Evolutionary conservation across 2,888 invertebrate genomes (phyloP), one percentile per base, ranked within the genome.

Genomic region (Chydorus sphaericus): DNA sequence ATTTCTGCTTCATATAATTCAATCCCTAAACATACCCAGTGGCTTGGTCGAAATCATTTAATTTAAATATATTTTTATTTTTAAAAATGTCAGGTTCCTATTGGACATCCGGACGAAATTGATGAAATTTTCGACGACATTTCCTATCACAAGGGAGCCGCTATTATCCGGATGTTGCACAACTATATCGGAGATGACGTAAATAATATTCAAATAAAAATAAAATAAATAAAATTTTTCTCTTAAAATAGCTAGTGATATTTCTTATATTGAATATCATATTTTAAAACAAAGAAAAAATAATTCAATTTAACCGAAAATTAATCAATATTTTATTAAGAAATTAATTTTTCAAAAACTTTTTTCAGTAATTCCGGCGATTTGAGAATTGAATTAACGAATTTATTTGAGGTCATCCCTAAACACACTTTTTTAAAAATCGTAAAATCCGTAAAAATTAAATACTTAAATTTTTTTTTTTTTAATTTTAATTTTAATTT

Each of bases 101-200:
- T 94, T 1, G 85, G 87, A 1, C 87, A 93, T 72, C 96, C 96
- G 0, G 82, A 85, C 8, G 94, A 96, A 71, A 86, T 96, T 58
- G 93, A 93, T 71, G 94, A 96, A 71, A 96, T 97, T 62, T 97
- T 96, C 73, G 96, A 97, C 73, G 87, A 87, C 64, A 96, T 97
- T 64, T 93, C 94, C 33, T 97, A 96, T 71, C 85, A 85, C 66
- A 97, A 97, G 70, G 94, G 93, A 4, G 92, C 93, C 2, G 90
- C 89, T 53, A 85, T 93, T 7, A 91, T 94, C 60, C 77, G 96
- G 61, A 96, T 96, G 94, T 72, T 96, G 60, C 90, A 93, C 67
- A 80, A 82, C 65, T 96, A 88, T 66, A 86, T 97, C 65, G 94
- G 94, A 14, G 90, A 93, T 70, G 80, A 82, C 66, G 75, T 75